A percentile compares a stretch with the other conserved stretches of the same genome.
These are phyloP conservation scores for Echeneis naucrates DNA, from an alignment of 2,797 vertebrate species.

Conservation along the genomic window DNA sequence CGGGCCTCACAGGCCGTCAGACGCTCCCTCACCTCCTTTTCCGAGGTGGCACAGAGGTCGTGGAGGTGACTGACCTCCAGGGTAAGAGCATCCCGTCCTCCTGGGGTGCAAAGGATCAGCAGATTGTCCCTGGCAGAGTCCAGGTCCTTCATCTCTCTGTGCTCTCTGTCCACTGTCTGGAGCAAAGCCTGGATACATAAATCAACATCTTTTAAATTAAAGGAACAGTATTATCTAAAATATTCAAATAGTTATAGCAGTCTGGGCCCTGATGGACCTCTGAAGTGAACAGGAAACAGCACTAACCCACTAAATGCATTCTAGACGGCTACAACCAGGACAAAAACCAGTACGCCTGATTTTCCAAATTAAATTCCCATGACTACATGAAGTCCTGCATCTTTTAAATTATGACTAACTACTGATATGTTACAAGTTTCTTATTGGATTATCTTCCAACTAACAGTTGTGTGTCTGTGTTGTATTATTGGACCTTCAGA, in stretches of 20 bases:
- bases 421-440: too few relatives aligned
- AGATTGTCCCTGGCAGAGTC: conserved; percentile 79
- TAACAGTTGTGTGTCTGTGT: background rate
- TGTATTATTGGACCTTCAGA: conserved; percentile 77
- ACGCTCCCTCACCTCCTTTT: conserved; percentile 68
- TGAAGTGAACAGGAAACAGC: background rate
- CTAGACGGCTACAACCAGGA: background rate
- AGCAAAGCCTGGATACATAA: conserved; percentile 78
- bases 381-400: background rate
- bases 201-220: background rate
- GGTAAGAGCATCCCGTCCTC: conserved; percentile 76
- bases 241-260: background rate
- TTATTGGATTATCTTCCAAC: background rate
- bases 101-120: conserved; percentile 75
- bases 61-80: conserved; percentile 80
- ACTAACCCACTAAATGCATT: too few relatives aligned
- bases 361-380: background rate
- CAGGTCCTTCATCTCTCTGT: conserved; percentile 83
- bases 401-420: too few relatives aligned
- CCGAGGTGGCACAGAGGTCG: conserved; percentile 71
- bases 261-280: background rate
- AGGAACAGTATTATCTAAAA: too few relatives aligned
- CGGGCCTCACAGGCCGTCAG: conserved; percentile 65
- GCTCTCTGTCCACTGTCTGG: conserved; percentile 81
- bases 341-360: background rate